Conservation (phyloP, 2,888 invertebrate genomes). For the Cheilosia impressa region DNA sequence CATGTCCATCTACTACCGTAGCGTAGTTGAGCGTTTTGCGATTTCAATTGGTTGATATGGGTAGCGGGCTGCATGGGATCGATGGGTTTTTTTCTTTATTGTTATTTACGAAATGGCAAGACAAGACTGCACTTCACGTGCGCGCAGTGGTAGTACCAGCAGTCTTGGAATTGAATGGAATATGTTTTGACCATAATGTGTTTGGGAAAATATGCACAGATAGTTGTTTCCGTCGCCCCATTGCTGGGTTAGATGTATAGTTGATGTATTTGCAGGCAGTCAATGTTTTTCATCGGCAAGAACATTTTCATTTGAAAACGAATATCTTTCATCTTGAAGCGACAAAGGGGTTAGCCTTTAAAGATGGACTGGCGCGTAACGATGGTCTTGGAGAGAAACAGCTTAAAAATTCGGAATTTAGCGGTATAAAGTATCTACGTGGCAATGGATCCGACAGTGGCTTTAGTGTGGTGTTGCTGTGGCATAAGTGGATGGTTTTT, state of each 20-base stretch:
- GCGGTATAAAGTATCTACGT: no score
- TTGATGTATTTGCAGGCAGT: slow-evolving; percentile 30
- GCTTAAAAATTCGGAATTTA: not conserved
- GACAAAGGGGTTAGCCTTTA: slow-evolving; percentile 40
- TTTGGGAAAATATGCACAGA: slow-evolving; percentile 40
- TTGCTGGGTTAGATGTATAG: slow-evolving; percentile 23
- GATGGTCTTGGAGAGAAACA: not conserved
- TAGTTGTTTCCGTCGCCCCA: slow-evolving; percentile 37
- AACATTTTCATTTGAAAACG: slow-evolving; percentile 60
- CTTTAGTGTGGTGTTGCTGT: no score
- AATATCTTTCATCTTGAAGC: slow-evolving; percentile 45
- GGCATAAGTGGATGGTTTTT: no score
- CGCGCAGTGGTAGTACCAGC: not conserved
- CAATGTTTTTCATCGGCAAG: slow-evolving; percentile 26
- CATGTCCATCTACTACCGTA: slow-evolving; percentile 62
- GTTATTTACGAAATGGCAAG: slow-evolving; percentile 42
- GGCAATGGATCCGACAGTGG: no score
- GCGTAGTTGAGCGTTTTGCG: slow-evolving; percentile 50
- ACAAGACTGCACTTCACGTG: slow-evolving; percentile 32
- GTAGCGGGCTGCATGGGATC: slow-evolving; percentile 25
- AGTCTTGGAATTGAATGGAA: slow-evolving; percentile 27
- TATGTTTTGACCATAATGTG: slow-evolving; percentile 54
- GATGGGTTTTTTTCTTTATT: slow-evolving; percentile 2
- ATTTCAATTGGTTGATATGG: slow-evolving; percentile 64
- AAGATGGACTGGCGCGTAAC: not conserved